These are phyloP conservation scores for Corythornis madagascariensis DNA, from an alignment of 2,113 vertebrate genomes.

Conservation along the genomic window DNA sequence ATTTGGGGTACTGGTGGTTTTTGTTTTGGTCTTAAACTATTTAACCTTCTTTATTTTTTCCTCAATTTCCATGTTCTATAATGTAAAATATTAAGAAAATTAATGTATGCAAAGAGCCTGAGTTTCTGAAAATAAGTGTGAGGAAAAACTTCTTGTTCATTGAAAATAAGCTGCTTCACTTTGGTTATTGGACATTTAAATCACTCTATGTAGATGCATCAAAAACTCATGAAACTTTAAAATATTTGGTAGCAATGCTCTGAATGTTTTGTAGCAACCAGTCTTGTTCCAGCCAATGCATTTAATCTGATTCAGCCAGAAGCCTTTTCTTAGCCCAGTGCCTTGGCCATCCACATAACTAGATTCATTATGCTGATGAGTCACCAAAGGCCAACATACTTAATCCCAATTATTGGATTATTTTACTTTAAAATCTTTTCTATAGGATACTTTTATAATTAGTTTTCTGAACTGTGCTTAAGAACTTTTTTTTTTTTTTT, in stretches of 20 bases:
- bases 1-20: not conserved
- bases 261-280: not conserved
- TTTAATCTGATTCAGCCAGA: slow-evolving; percentile 18
- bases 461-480: slow-evolving; percentile 21
- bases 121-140: slow-evolving; percentile 1
- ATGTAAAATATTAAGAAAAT: not conserved
- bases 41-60: not conserved
- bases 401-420: slow-evolving; percentile 52
- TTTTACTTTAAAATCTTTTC: slow-evolving; percentile 42
- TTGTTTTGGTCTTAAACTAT: not conserved
- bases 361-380: slow-evolving; percentile 24
- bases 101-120: not conserved
- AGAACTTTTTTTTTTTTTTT: not conserved
- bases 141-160: not conserved
- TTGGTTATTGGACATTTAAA: not conserved
- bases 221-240: not conserved
- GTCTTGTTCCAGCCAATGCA: not conserved
- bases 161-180: not conserved
- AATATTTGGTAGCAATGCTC: not conserved
- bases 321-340: not conserved
- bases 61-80: not conserved
- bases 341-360: not conserved
- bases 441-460: slow-evolving; percentile 4
- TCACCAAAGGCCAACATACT: slow-evolving; percentile 23
- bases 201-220: not conserved